phyloP scores from a whole-genome alignment of 2,888 invertebrate genomes.

The Eupithecia dodoneata region DNA sequence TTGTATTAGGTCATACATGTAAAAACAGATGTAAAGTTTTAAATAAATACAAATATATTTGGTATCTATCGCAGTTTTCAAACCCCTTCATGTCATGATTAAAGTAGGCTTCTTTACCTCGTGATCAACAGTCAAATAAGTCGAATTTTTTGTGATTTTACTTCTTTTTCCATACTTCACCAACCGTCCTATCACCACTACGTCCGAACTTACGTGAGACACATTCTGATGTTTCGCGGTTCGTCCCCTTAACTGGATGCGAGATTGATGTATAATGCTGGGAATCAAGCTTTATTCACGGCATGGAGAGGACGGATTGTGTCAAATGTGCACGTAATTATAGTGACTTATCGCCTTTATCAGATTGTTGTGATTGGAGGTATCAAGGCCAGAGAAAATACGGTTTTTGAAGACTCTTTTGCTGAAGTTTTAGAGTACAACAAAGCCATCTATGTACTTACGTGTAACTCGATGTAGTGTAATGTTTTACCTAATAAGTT shows the following conservation, averaged over 20 bases:
- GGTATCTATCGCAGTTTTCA: not conserved
- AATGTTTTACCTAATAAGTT: not conserved
- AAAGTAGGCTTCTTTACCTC: not conserved
- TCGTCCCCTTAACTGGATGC: constrained; percentile 63
- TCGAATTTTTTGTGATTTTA: not conserved
- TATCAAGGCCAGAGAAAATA: not conserved
- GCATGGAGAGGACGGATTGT: constrained; percentile 46
- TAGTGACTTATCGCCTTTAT: constrained; percentile 34
- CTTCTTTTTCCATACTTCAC: not conserved
- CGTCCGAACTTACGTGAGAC: constrained; percentile 63
- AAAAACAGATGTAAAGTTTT: too few relatives aligned
- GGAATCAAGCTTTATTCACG: constrained; percentile 63
- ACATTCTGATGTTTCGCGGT: constrained; percentile 70
- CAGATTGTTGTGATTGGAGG: not conserved
- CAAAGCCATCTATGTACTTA: not conserved
- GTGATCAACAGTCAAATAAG: not conserved
- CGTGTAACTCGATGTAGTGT: not conserved
- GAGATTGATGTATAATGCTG: constrained; percentile 77
- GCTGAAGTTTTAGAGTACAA: not conserved
- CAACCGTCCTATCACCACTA: constrained; percentile 8
- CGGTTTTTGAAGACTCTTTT: not conserved
- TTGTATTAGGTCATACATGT: too few relatives aligned
- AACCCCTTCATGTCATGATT: not conserved
- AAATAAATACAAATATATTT: too few relatives aligned
- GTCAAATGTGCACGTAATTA: constrained; percentile 45